These are phyloP conservation scores for Lasioglossum lativentre DNA, from an alignment of 2,888 invertebrate genomes.

Conservation along the genomic window DNA sequence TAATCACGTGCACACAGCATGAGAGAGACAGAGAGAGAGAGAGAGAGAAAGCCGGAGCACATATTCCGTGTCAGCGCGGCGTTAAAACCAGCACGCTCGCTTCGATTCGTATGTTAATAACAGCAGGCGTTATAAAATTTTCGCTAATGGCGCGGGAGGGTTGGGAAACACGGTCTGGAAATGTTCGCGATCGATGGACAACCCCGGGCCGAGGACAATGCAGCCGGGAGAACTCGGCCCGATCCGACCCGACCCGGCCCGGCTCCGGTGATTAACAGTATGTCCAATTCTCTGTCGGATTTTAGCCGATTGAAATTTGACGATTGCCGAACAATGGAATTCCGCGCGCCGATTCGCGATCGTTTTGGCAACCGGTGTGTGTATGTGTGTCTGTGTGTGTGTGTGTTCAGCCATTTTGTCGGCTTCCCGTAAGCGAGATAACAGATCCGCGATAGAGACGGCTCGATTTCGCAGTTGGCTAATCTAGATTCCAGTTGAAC, in stretches of 20 bases:
- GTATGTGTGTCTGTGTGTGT: not conserved
- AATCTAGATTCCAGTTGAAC: not conserved
- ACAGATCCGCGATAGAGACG: not conserved
- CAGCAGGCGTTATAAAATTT: slow-evolving; percentile 4
- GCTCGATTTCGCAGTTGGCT: not conserved
- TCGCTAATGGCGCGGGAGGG: not conserved
- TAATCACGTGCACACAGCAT: not conserved
- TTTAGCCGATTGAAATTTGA: slow-evolving; percentile 7
- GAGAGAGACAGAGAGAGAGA: not conserved
- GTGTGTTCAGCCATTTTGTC: not conserved
- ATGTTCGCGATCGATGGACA: not conserved
- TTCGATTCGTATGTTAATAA: slow-evolving; percentile 3
- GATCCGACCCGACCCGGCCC: not conserved
- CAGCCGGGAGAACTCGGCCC: not conserved
- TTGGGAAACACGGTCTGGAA: not conserved
- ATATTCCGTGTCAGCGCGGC: not conserved
- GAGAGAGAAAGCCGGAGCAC: not conserved
- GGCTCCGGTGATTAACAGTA: slow-evolving; percentile 3
- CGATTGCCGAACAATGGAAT: slow-evolving; percentile 1
- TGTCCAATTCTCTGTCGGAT: not conserved
- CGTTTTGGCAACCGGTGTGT: not conserved
- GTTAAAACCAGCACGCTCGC: not conserved
- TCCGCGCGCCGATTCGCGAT: not conserved
- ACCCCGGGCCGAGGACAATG: not conserved
- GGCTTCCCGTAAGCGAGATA: not conserved